These are phyloP conservation scores for Hydrotaea cyrtoneurina DNA, from an alignment of 2,888 invertebrate genomes.

Conservation along the genomic window DNA sequence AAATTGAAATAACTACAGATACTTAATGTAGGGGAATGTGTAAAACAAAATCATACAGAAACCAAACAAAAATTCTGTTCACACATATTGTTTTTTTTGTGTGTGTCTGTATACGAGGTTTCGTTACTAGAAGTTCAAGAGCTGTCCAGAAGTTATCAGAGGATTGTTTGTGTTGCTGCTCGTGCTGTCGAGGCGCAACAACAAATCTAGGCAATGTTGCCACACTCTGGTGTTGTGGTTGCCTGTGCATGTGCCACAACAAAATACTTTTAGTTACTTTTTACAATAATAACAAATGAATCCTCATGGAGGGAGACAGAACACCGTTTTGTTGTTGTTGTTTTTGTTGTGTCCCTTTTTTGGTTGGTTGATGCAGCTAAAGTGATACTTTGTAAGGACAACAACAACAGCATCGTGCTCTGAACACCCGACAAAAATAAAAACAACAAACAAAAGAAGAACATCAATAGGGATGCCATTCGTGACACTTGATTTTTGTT, in stretches of 20 bases:
- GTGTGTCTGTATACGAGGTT: background rate
- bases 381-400: constrained; percentile 23
- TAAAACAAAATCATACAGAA: background rate
- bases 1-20: constrained; percentile 45
- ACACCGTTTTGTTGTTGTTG: background rate
- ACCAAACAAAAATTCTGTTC: background rate
- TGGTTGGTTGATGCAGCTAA: background rate
- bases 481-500: too few relatives aligned
- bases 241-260: constrained; percentile 54
- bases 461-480: background rate
- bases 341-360: background rate
- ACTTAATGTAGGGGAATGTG: constrained; percentile 20
- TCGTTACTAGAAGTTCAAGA: background rate
- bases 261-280: constrained; percentile 58
- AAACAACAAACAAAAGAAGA: background rate
- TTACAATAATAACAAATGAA: constrained; percentile 38
- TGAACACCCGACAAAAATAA: background rate
- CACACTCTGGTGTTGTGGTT: constrained; percentile 32
- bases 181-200: constrained; percentile 5
- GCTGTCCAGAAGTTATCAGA: background rate
- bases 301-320: background rate
- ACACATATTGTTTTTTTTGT: background rate
- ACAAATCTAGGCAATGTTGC: constrained; percentile 34
- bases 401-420: background rate
- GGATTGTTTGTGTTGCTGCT: background rate